Percentiles rank a stretch among this genome's conserved stretches.
These are phyloP conservation scores for Iselma pallidipennis DNA, from an alignment of 2,888 invertebrate species.

Conservation along the genomic window DNA sequence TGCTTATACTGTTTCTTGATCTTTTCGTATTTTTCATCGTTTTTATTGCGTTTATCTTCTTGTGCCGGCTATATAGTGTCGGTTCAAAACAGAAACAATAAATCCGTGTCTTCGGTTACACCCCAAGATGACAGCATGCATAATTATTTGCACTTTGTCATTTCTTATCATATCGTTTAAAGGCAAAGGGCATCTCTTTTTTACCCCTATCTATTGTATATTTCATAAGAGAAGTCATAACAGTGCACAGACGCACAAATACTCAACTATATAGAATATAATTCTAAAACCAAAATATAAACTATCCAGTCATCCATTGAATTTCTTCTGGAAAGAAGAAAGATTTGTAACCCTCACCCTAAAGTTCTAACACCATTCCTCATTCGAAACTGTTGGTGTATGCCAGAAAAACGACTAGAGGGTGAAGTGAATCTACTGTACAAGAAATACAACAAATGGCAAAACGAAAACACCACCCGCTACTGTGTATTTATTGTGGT, in stretches of 20 bases:
- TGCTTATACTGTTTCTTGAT: background rate
- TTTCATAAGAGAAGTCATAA: too few species aligned
- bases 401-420: background rate
- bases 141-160: conserved; percentile 36
- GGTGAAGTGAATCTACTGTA: background rate
- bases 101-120: conserved; percentile 18
- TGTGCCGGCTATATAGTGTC: conserved; percentile 18
- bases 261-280: too few species aligned
- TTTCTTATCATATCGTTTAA: conserved; percentile 26
- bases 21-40: too few species aligned
- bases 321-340: too few species aligned
- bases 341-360: too few species aligned
- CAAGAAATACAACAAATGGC: background rate
- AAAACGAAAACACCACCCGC: background rate
- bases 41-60: too few species aligned
- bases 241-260: too few species aligned
- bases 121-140: conserved; percentile 34
- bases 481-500: background rate
- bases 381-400: too few species aligned
- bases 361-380: too few species aligned
- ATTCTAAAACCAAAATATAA: too few species aligned
- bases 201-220: background rate
- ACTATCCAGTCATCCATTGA: too few species aligned
- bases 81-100: conserved; percentile 16
- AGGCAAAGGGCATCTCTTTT: background rate